These are phyloP conservation scores for Cichlasoma orientale DNA, from an alignment of 2,797 vertebrate species.

Conservation along the genomic window DNA sequence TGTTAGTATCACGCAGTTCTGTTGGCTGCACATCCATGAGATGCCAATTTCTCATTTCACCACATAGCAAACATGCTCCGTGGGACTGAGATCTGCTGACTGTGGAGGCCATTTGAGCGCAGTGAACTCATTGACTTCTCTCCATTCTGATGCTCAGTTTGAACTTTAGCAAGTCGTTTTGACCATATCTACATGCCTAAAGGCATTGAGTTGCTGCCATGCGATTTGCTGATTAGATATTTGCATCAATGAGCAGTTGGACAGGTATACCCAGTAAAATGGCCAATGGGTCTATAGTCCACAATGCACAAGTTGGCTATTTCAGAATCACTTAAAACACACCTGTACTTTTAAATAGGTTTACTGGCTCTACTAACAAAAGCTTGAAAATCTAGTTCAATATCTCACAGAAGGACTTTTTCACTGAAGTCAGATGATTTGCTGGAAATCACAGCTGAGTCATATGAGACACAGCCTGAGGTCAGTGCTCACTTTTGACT, in stretches of 20 bases:
- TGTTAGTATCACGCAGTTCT: not conserved
- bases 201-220: too few species aligned
- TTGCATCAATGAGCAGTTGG: too few species aligned
- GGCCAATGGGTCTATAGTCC: not conserved
- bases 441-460: slow-evolving; percentile 33
- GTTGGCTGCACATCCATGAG: slow-evolving; percentile 58
- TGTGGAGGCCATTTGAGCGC: not conserved
- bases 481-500: slow-evolving; percentile 41
- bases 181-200: too few species aligned
- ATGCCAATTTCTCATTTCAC: not conserved
- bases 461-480: slow-evolving; percentile 34
- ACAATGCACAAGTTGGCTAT: too few species aligned
- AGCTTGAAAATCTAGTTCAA: not conserved
- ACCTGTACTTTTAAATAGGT: not conserved
- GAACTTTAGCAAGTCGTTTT: too few species aligned
- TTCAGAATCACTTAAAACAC: not conserved
- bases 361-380: not conserved
- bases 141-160: too few species aligned
- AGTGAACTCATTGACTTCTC: not conserved
- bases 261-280: not conserved
- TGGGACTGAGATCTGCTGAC: not conserved
- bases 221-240: too few species aligned
- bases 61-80: not conserved
- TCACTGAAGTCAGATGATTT: not conserved
- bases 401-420: not conserved